These are phyloP conservation scores for Chelmon rostratus DNA, from an alignment of 2,797 vertebrate genomes.

Conservation along the genomic window DNA sequence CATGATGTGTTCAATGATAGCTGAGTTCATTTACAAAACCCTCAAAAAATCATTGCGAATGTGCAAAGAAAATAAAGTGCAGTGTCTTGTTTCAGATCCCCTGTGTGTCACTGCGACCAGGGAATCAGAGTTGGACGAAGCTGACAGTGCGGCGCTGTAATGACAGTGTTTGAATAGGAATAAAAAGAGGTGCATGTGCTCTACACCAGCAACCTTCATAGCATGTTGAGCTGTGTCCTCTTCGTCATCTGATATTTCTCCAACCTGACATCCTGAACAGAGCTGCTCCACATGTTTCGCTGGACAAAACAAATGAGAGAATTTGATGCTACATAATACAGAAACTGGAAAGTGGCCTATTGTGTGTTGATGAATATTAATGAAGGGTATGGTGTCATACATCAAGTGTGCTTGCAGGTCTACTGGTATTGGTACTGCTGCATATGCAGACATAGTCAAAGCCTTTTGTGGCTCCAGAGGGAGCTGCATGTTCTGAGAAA, in stretches of 20 bases:
- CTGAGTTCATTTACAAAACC: neutral
- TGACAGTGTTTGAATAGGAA: neutral
- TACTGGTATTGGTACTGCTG: neutral
- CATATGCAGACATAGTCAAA: neutral
- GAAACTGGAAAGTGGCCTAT: no score
- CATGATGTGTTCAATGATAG: neutral
- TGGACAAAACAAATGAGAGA: neutral
- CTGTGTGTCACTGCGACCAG: neutral
- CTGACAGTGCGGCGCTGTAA: neutral
- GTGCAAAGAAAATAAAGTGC: neutral
- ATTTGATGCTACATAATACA: neutral
- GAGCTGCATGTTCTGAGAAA: neutral
- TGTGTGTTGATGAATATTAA: neutral
- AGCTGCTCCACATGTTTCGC: neutral
- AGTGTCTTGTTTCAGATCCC: conserved; percentile 10
- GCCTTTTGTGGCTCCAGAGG: neutral
- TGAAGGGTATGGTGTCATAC: neutral
- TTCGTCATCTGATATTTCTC: conserved; percentile 1
- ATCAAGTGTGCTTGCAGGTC: neutral
- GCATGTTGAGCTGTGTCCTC: neutral
- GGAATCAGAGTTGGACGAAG: neutral
- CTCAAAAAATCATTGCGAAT: neutral
- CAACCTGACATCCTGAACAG: neutral
- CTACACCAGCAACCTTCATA: neutral
- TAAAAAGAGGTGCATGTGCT: neutral